These are phyloP conservation scores for Machaerirhynchus nigripectus DNA, from an alignment of 2,113 vertebrate species.

Conservation along the genomic window DNA sequence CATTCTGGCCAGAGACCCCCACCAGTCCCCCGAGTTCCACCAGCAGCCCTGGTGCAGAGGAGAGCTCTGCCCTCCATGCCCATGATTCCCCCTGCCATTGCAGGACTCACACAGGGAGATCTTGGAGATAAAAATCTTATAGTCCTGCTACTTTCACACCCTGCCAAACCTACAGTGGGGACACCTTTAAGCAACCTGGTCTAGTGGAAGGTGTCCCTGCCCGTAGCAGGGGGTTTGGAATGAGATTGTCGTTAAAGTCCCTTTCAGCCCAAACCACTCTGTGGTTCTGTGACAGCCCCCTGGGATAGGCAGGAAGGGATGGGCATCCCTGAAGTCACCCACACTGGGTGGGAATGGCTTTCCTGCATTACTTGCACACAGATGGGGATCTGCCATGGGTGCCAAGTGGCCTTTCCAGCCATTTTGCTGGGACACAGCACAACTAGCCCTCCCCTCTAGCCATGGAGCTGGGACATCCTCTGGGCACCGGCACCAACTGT, in stretches of 20 bases:
- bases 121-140: neutral
- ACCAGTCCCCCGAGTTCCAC: fast-evolving
- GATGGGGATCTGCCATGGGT: fast-evolving
- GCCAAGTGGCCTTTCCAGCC: neutral
- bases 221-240: neutral
- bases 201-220: neutral
- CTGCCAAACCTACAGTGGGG: neutral
- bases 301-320: neutral
- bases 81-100: fast-evolving
- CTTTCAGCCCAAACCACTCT: neutral
- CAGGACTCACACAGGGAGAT: neutral
- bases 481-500: fast-evolving
- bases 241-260: neutral
- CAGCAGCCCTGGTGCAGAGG: neutral
- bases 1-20: neutral
- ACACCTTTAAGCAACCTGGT: neutral
- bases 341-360: fast-evolving
- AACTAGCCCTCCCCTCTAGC: neutral
- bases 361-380: neutral
- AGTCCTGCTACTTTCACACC: neutral
- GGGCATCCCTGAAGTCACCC: neutral
- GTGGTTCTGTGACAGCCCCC: neutral
- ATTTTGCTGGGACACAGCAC: neutral
- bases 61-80: neutral
- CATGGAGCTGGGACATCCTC: fast-evolving